A percentile compares a stretch with the other conserved stretches of the same genome.
These are phyloP conservation scores for Microchrysa polita DNA, from an alignment of 2,888 invertebrate genomes.

Conservation along the genomic window DNA sequence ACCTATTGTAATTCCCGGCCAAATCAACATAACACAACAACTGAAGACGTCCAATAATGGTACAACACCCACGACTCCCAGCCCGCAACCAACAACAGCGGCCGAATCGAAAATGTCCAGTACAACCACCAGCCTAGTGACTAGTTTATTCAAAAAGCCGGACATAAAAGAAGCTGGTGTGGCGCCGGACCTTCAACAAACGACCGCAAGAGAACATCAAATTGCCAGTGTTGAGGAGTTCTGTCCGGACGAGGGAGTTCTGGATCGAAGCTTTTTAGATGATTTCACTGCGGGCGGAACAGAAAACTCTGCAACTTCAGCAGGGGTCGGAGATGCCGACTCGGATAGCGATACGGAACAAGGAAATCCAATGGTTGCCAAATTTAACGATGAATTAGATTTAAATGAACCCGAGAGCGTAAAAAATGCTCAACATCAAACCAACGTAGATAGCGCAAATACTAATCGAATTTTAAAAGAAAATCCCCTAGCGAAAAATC, in stretches of 20 bases:
- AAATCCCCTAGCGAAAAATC: slow-evolving; percentile 50
- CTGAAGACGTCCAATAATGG: slow-evolving; percentile 33
- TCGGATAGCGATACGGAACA: slow-evolving; percentile 74
- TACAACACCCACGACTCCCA: background rate
- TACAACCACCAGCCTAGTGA: slow-evolving; percentile 38
- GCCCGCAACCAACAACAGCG: slow-evolving; percentile 6
- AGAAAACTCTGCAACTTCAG: slow-evolving; percentile 48
- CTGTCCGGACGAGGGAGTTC: slow-evolving; percentile 76
- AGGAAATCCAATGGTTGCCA: slow-evolving; percentile 82
- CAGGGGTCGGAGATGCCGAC: slow-evolving; percentile 36
- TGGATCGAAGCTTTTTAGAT: slow-evolving; percentile 80
- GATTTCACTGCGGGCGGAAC: slow-evolving; percentile 65
- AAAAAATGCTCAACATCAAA: background rate
- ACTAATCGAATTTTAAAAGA: slow-evolving; percentile 33
- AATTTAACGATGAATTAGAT: slow-evolving; percentile 80
- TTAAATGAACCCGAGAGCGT: slow-evolving; percentile 50
- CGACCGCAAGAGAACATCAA: slow-evolving; percentile 41
- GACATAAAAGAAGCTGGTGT: slow-evolving; percentile 44
- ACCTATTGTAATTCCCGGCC: slow-evolving; percentile 51
- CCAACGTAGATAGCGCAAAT: slow-evolving; percentile 1
- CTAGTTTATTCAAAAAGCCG: slow-evolving; percentile 45
- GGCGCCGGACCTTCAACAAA: slow-evolving; percentile 12
- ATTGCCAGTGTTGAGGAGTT: slow-evolving; percentile 75
- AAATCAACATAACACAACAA: slow-evolving; percentile 48
- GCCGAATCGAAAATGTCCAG: slow-evolving; percentile 10